phyloP scores from a whole-genome alignment of 2,888 invertebrate species.

The Harpalus rufipes region DNA sequence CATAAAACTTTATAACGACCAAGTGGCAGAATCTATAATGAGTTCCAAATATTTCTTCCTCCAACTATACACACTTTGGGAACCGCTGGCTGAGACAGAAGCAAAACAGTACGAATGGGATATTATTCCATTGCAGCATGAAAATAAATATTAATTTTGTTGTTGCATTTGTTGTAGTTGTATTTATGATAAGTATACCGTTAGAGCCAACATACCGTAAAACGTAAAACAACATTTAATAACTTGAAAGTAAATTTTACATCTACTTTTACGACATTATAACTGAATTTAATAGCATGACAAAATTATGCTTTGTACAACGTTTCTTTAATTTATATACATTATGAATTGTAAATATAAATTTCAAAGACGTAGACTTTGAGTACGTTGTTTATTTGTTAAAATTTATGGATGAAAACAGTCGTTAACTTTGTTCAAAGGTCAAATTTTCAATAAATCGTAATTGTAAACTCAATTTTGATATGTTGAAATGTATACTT shows the following conservation, averaged over 20 bases:
- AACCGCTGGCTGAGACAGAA: too few species aligned
- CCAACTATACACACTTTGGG: too few species aligned
- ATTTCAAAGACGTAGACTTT: neutral
- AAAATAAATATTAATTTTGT: neutral
- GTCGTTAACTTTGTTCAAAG: neutral
- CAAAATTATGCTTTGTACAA: conserved; percentile 3
- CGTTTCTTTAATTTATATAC: neutral
- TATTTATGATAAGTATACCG: neutral
- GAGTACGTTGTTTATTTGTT: neutral
- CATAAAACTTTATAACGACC: too few species aligned
- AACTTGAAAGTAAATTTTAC: conserved; percentile 6
- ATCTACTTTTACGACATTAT: conserved; percentile 6
- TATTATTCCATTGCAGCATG: too few species aligned
- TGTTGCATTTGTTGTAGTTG: neutral
- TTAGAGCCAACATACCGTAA: conserved; percentile 1
- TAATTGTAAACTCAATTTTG: neutral
- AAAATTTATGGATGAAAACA: neutral
- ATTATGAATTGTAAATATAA: conserved; percentile 2
- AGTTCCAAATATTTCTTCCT: too few species aligned
- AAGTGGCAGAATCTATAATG: too few species aligned
- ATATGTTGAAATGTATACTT: too few species aligned
- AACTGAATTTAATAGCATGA: conserved; percentile 2
- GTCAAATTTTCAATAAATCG: neutral
- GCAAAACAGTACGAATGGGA: too few species aligned
- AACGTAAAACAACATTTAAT: neutral